phyloP scores from a whole-genome alignment of 2,797 vertebrate genomes.

The Ctenochaetus hawaiiensis region DNA sequence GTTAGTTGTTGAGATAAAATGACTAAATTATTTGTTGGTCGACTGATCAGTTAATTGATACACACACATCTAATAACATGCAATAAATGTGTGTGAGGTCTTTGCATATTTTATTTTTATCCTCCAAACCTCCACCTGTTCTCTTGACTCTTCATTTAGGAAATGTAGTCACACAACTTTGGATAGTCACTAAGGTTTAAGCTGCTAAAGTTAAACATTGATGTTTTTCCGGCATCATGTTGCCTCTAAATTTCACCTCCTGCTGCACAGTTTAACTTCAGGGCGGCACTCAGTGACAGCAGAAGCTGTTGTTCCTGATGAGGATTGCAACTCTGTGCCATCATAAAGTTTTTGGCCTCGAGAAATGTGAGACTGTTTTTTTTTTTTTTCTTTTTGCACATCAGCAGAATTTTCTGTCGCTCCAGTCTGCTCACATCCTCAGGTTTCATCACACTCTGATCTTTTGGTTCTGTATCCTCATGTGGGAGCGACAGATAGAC shows the following conservation, averaged over 20 bases:
- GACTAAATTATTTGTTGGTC: too few relatives aligned
- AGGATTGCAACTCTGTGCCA: not conserved
- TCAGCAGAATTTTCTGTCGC: conserved; percentile 11
- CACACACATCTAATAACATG: too few relatives aligned
- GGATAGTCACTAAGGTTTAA: too few relatives aligned
- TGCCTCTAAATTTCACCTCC: not conserved
- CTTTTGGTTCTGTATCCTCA: not conserved
- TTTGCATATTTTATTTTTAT: too few relatives aligned
- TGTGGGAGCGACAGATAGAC: conserved; percentile 2
- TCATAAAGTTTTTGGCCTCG: not conserved
- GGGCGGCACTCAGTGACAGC: not conserved
- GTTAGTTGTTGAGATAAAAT: too few relatives aligned
- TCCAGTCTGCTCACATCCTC: not conserved
- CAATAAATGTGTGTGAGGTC: too few relatives aligned
- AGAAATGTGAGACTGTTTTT: not conserved
- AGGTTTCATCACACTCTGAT: conserved; percentile 8
- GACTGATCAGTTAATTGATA: too few relatives aligned
- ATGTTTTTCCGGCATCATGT: too few relatives aligned
- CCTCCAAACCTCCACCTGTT: not conserved
- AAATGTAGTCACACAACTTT: not conserved
- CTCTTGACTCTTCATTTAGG: not conserved
- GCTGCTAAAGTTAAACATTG: too few relatives aligned
- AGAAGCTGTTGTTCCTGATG: not conserved
- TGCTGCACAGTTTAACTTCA: not conserved
- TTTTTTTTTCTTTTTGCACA: not conserved